Conservation (phyloP, 2,113 vertebrate genomes). For the Lepus europaeus region DNA sequence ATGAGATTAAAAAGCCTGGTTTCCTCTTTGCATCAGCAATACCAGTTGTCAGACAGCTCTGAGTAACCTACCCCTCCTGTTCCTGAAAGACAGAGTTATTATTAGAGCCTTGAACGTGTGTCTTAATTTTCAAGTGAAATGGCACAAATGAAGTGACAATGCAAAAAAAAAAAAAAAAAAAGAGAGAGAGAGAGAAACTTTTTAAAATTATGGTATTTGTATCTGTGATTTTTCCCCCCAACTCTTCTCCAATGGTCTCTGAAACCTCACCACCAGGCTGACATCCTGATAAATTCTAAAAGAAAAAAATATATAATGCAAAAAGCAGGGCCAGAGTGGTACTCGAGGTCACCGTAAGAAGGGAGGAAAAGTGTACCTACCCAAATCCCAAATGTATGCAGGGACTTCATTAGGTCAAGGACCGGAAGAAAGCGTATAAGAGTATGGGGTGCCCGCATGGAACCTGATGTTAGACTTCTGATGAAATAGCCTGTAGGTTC, state of each 20-base stretch:
- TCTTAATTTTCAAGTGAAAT: slow-evolving; percentile 25
- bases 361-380: not conserved
- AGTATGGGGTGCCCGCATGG: not conserved
- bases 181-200: not conserved
- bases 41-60: slow-evolving; percentile 46
- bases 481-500: not conserved
- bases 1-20: slow-evolving; percentile 42
- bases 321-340: slow-evolving; percentile 54
- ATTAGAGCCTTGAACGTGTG: not conserved
- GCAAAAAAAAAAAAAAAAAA: not conserved
- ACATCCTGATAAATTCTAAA: slow-evolving; percentile 47
- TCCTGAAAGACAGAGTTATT: slow-evolving; percentile 51
- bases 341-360: not conserved
- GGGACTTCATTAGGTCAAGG: not conserved
- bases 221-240: not conserved
- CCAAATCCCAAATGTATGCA: not conserved
- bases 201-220: not conserved
- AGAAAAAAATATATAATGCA: not conserved
- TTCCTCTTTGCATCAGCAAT: slow-evolving; percentile 70
- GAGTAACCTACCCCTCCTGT: slow-evolving; percentile 25
- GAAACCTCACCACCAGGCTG: not conserved
- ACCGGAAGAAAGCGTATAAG: not conserved
- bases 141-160: not conserved
- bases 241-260: not conserved
- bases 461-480: not conserved